phyloP scores from a whole-genome alignment of 2,797 vertebrate species.

The Peromyscus attwateri region DNA sequence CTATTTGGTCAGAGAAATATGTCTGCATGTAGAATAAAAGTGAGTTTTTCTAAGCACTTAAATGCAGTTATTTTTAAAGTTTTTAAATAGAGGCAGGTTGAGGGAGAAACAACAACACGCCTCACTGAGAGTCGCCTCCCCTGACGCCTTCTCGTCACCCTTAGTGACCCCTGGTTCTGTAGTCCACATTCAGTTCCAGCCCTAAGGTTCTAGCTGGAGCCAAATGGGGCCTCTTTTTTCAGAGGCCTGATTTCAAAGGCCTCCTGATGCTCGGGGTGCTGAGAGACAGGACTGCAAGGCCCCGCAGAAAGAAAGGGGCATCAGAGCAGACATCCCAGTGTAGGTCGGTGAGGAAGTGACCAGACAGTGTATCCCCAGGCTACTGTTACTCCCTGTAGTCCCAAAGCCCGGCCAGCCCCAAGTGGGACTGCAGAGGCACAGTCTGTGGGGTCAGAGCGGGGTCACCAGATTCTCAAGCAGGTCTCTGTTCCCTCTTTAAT shows the following conservation, averaged over 20 bases:
- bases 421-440: background rate
- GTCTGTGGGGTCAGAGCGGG: background rate
- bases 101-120: background rate
- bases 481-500: slow-evolving; percentile 25
- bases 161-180: background rate
- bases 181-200: background rate
- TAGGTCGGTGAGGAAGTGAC: background rate
- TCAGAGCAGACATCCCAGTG: background rate
- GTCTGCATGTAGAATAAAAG: slow-evolving; percentile 83
- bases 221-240: background rate
- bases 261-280: background rate
- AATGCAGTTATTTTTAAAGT: slow-evolving; percentile 88
- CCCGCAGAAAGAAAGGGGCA: background rate
- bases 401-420: background rate
- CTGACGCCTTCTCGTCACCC: background rate
- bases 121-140: background rate
- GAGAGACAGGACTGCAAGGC: background rate
- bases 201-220: background rate
- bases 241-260: background rate
- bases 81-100: slow-evolving; percentile 86
- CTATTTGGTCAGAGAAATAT: slow-evolving; percentile 85
- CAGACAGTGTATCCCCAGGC: background rate
- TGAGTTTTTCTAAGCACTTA: slow-evolving; percentile 86
- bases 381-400: background rate
- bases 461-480: slow-evolving; percentile 41